A percentile compares a stretch with the other conserved stretches of the same genome.
These are phyloP conservation scores for Colossoma macropomum DNA, from an alignment of 2,113 vertebrate genomes.

Conservation along the genomic window DNA sequence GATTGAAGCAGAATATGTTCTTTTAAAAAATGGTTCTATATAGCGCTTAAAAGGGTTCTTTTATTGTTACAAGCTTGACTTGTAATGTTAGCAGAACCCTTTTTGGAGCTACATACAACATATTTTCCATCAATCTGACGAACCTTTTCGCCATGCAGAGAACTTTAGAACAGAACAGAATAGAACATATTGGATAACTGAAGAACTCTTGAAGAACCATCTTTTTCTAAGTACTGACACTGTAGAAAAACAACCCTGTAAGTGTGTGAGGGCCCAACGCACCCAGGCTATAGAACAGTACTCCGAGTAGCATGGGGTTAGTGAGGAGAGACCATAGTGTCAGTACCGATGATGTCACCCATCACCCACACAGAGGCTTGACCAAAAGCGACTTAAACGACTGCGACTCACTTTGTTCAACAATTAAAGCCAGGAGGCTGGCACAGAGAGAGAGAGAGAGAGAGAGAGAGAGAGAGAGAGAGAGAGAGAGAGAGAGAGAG, in stretches of 20 bases:
- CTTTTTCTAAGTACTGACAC: background rate
- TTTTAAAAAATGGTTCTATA: no score
- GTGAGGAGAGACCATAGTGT: slow-evolving; percentile 2
- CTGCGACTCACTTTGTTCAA: slow-evolving; percentile 61
- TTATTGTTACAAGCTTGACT: no score
- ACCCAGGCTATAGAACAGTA: slow-evolving; percentile 29
- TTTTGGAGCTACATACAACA: no score
- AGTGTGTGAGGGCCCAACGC: background rate
- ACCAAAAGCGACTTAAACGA: slow-evolving; percentile 44
- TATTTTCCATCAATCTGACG: no score
- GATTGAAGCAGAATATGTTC: no score
- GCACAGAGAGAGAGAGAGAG: background rate
- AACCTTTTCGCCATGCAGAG: no score
- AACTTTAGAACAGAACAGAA: no score
- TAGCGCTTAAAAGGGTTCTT: no score
- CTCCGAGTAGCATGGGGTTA: background rate
- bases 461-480: slow-evolving; percentile 1
- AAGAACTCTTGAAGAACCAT: no score
- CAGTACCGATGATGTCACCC: slow-evolving; percentile 52
- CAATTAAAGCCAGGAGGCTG: slow-evolving; percentile 49
- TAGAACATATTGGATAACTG: no score
- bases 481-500: slow-evolving; percentile 11
- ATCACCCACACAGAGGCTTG: slow-evolving; percentile 47
- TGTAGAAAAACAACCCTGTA: background rate
- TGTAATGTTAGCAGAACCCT: no score